Evolutionary conservation across 2,888 invertebrate genomes (phyloP).

Genomic region (Syrphus vitripennis): DNA sequence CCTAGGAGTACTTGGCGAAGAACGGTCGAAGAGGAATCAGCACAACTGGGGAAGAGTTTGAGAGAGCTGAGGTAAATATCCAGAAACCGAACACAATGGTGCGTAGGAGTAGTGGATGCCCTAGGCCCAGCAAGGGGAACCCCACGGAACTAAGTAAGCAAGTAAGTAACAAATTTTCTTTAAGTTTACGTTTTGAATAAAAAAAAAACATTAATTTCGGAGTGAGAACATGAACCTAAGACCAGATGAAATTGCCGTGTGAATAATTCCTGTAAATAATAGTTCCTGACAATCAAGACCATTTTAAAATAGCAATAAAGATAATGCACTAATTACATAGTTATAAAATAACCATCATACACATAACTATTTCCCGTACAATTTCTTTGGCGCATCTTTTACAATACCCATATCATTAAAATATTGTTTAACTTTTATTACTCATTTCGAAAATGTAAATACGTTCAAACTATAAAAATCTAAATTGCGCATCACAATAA

Average conservation of each 20-base stretch:
- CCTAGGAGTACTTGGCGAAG: too few species aligned
- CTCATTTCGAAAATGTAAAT: not conserved
- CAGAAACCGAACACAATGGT: too few species aligned
- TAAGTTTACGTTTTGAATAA: too few species aligned
- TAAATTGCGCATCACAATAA: not conserved
- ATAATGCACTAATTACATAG: not conserved
- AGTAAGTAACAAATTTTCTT: too few species aligned
- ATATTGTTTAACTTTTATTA: not conserved
- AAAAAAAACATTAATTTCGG: too few species aligned
- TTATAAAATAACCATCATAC: not conserved
- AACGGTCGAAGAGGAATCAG: too few species aligned
- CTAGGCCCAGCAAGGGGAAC: too few species aligned
- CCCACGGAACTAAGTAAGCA: too few species aligned
- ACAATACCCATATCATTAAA: not conserved
- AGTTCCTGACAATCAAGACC: not conserved
- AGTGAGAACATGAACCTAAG: too few species aligned
- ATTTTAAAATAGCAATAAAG: not conserved
- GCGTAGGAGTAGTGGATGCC: too few species aligned
- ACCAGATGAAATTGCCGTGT: not conserved
- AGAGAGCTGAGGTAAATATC: too few species aligned
- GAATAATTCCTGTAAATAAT: not conserved
- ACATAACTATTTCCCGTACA: not conserved
- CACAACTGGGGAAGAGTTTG: too few species aligned
- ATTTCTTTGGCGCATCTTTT: not conserved
- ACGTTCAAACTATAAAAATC: not conserved